Percentiles rank a stretch among this genome's conserved stretches.
These are phyloP conservation scores for Elysia chlorotica DNA, from an alignment of 1,140 invertebrate genomes.

Conservation along the genomic window DNA sequence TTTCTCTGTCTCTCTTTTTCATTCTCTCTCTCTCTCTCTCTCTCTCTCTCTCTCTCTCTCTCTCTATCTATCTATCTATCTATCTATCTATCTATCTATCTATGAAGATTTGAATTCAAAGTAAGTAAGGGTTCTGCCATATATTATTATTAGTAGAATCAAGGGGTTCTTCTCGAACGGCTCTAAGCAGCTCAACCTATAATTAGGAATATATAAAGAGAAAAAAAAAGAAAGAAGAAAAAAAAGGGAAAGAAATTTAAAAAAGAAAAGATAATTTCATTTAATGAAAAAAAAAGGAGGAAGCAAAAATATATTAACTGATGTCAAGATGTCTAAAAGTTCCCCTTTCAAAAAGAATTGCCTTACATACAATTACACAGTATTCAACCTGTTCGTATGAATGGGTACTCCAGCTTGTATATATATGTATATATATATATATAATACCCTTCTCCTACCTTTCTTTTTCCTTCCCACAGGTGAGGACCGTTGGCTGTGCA, in stretches of 20 bases:
- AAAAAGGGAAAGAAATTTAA: background rate
- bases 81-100: background rate
- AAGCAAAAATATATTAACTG: too few species aligned
- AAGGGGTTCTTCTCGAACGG: background rate
- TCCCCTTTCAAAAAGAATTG: too few species aligned
- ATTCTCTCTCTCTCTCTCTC: background rate
- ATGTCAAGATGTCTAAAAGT: too few species aligned
- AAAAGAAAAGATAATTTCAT: background rate
- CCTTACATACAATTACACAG: too few species aligned
- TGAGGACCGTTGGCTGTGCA: slow-evolving; percentile 73
- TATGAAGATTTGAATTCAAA: background rate
- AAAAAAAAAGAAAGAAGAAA: background rate
- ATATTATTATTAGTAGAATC: background rate
- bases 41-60: background rate
- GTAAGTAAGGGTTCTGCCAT: background rate
- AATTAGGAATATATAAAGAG: background rate
- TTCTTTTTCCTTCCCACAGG: too few species aligned
- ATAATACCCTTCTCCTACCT: too few species aligned
- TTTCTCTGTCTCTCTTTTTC: background rate
- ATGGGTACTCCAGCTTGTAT: too few species aligned
- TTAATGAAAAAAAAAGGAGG: too few species aligned
- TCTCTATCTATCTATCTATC: background rate
- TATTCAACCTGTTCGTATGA: too few species aligned
- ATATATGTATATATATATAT: too few species aligned
- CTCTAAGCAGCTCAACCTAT: background rate